These are phyloP conservation scores for Morus bassanus DNA, from an alignment of 2,797 vertebrate species.

Conservation along the genomic window DNA sequence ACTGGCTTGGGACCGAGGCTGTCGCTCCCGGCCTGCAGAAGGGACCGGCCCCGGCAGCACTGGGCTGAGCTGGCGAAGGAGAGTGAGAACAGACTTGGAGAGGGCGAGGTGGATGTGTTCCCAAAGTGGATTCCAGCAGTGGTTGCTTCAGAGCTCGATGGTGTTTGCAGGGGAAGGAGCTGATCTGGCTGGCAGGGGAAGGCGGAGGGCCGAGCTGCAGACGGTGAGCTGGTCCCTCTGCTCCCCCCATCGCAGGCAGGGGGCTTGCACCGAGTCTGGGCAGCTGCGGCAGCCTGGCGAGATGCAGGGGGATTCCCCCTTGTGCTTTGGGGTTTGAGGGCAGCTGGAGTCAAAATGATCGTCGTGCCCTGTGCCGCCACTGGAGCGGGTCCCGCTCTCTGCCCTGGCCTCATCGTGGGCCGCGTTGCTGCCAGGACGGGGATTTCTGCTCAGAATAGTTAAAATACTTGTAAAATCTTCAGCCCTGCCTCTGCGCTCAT, in stretches of 20 bases:
- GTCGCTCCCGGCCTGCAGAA: neutral
- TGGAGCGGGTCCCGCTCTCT: neutral
- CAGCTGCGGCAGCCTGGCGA: neutral
- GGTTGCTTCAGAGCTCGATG: neutral
- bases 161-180: neutral
- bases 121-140: neutral
- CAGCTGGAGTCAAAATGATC: neutral
- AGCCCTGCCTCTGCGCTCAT: no score
- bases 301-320: no score
- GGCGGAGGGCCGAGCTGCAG: neutral
- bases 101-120: no score
- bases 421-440: accelerated
- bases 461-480: neutral
- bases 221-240: neutral
- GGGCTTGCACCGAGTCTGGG: neutral
- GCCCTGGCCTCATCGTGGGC: neutral
- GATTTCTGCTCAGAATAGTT: neutral
- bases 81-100: neutral
- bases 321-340: neutral
- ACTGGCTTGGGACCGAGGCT: neutral
- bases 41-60: neutral
- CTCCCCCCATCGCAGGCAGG: neutral
- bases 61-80: neutral
- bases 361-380: accelerated
- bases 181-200: neutral